phyloP scores from a whole-genome alignment of 2,888 invertebrate genomes.

The Petrolisthes manimaculis region DNA sequence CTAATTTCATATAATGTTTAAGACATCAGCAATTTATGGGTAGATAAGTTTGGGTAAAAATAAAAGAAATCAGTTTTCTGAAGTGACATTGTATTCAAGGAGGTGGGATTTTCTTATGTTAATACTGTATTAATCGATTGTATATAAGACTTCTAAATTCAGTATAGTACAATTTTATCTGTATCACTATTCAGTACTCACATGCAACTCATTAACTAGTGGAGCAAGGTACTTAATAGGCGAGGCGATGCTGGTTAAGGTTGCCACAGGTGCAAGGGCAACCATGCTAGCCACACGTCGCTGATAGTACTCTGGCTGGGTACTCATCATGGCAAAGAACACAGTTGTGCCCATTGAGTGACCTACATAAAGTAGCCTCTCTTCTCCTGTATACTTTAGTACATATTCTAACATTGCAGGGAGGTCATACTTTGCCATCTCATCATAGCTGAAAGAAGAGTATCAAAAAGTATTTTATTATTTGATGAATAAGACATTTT shows the following conservation, averaged over 20 bases:
- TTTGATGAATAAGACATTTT: too few species aligned
- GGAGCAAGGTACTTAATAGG: slow-evolving; percentile 54
- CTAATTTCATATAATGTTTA: too few species aligned
- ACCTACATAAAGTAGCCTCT: slow-evolving; percentile 66
- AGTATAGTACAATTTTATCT: too few species aligned
- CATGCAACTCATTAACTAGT: slow-evolving; percentile 47
- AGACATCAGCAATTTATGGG: too few species aligned
- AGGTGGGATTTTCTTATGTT: too few species aligned
- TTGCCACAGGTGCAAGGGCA: slow-evolving; percentile 68
- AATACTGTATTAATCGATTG: too few species aligned
- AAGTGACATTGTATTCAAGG: too few species aligned
- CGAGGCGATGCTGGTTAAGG: slow-evolving; percentile 66
- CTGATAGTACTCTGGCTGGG: slow-evolving; percentile 67
- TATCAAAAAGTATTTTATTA: too few species aligned
- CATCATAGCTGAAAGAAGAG: slow-evolving; percentile 69
- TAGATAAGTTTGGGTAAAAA: too few species aligned
- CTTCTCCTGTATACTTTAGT: slow-evolving; percentile 67
- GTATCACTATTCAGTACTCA: neutral
- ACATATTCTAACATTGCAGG: slow-evolving; percentile 70
- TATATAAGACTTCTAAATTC: too few species aligned
- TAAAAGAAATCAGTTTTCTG: too few species aligned
- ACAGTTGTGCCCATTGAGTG: slow-evolving; percentile 70
- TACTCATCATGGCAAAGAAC: slow-evolving; percentile 67
- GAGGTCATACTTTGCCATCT: slow-evolving; percentile 70
- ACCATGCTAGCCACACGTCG: slow-evolving; percentile 66